A percentile compares a stretch with the other conserved stretches of the same genome.
Conservation (phyloP, 2,888 invertebrate genomes). For the Tipula unca region DNA sequence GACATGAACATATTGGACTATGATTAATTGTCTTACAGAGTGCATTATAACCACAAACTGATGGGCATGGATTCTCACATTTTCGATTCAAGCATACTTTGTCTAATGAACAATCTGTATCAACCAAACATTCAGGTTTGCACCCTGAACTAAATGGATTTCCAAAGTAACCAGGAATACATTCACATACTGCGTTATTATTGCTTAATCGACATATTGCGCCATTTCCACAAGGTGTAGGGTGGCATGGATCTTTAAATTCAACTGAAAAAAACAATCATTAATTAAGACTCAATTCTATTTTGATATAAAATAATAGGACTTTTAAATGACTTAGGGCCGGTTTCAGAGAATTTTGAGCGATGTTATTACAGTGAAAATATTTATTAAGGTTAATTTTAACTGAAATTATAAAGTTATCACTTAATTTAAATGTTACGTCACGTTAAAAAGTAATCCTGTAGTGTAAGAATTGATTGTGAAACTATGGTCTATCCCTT, state of each 20-base stretch:
- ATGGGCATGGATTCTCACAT: conserved; percentile 72
- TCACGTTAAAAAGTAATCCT: too few relatives aligned
- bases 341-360: too few relatives aligned
- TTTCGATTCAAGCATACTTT: conserved; percentile 70
- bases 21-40: conserved; percentile 74
- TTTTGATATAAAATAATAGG: background rate
- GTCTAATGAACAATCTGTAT: conserved; percentile 67
- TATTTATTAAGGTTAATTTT: too few relatives aligned
- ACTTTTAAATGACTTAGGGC: background rate
- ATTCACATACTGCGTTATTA: conserved; percentile 59
- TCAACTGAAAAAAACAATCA: conserved; percentile 30
- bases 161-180: conserved; percentile 65
- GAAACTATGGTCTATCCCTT: background rate
- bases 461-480: background rate
- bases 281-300: background rate
- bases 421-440: too few relatives aligned
- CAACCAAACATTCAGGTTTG: conserved; percentile 73
- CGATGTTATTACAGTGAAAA: too few relatives aligned
- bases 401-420: too few relatives aligned
- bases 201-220: conserved; percentile 54
- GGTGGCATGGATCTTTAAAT: conserved; percentile 50
- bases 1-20: conserved; percentile 77
- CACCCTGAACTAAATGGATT: conserved; percentile 60
- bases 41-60: conserved; percentile 69
- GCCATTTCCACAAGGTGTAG: conserved; percentile 71